Conservation (phyloP, 2,797 vertebrate genomes). For the Halcyon chelicuti region DNA sequence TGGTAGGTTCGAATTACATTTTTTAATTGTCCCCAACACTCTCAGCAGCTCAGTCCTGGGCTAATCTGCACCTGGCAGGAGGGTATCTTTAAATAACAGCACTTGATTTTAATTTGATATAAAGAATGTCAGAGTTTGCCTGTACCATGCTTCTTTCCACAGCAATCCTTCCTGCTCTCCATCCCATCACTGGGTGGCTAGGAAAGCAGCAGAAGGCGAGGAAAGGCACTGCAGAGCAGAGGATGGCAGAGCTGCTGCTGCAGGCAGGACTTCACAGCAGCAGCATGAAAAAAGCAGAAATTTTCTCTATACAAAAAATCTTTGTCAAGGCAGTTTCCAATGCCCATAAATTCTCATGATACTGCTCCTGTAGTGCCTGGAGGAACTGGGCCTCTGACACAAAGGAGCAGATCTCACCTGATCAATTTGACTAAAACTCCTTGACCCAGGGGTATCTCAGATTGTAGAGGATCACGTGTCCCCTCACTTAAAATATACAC, state of each 20-base stretch:
- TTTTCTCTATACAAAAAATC: neutral
- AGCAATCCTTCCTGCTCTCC: neutral
- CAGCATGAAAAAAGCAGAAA: neutral
- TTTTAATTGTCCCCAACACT: neutral
- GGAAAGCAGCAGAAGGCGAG: neutral
- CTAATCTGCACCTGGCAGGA: constrained; percentile 33
- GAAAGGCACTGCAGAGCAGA: neutral
- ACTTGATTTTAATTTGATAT: neutral
- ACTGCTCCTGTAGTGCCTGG: neutral
- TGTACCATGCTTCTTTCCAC: neutral
- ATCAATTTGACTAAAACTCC: neutral
- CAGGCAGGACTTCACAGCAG: neutral
- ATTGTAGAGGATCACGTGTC: neutral
- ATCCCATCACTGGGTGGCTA: neutral
- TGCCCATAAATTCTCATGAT: neutral
- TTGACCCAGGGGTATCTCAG: neutral
- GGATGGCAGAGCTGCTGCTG: neutral
- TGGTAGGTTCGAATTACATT: neutral
- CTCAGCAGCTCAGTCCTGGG: constrained; percentile 19
- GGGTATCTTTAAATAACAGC: constrained; percentile 40
- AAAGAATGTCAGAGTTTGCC: neutral
- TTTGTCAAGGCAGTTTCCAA: neutral
- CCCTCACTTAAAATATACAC: neutral
- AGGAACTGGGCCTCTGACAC: neutral
- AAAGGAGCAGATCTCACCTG: neutral